Base-by-base conservation (phyloP, 2,797 vertebrate genomes). In the Anisognathus igniventris region DNA sequence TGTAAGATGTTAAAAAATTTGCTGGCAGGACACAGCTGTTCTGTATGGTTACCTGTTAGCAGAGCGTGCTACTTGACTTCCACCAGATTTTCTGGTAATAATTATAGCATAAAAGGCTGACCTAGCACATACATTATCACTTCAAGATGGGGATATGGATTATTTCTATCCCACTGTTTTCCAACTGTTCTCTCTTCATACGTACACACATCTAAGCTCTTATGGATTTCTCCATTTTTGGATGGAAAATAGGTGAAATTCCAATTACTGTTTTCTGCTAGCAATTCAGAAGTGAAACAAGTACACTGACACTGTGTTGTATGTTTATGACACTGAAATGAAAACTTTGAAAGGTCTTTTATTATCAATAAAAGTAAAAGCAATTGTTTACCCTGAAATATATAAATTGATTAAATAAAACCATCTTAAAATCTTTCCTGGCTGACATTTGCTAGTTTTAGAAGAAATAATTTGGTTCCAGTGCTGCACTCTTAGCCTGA, bases 151-250 rank as follows among this genome's bases (percentile, higher is more conserved):
- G 56, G 45, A 65, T 87, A 94, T 3, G 30, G 68, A 76, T 67
- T 91, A 80, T 90, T 94, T 74, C 53, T 85, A 13, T 86, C 39
- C 53, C 65, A 83, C 62, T 93, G 67, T 83, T 89, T 85, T 87
- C 65, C 50, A 71, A 4, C 71, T 72, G 31, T 60, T 84, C 57
- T 80, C 4, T 53, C 47, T 81, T 75, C 28, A 12, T 61, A 30
- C 8, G 21, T n/a, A 33, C 21, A 68, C 14, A 40, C 15, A 21
- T 12, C 24, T 48, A n/a, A 50, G 11, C 3, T 81, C 51, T 78
- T 56, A 31, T 37, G 40, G 23, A 37, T 62, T 79, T 35, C 84
- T 86, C 39, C 25, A 24, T 14, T 86, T 94, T 68, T 57, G 20
- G 42, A 27, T 64, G 21, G 44, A 95, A 91, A 88, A 57, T 20